phyloP scores from a whole-genome alignment of 1,140 invertebrate genomes.

The Acromyrmex heyeri region DNA sequence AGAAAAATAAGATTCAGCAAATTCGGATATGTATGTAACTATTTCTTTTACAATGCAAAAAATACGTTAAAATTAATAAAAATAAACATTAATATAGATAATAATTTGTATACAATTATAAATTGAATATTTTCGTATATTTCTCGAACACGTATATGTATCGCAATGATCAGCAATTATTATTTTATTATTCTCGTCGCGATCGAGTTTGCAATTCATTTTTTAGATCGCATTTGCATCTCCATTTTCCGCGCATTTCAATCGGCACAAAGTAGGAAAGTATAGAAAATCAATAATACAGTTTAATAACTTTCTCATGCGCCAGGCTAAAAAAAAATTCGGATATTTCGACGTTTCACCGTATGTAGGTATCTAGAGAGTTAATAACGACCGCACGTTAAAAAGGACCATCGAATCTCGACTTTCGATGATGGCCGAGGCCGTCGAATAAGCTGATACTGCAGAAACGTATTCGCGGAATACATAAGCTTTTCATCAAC shows the following conservation, averaged over 20 bases:
- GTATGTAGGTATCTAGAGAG: conserved; percentile 1
- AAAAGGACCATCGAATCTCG: conserved; percentile 62
- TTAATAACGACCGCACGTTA: conserved; percentile 67
- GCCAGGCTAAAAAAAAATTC: neutral
- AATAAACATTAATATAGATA: neutral
- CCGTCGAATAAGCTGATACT: conserved; percentile 66
- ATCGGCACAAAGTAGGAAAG: conserved; percentile 42
- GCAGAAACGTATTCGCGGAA: conserved; percentile 67
- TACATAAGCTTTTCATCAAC: conserved; percentile 57
- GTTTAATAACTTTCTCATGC: conserved; percentile 38
- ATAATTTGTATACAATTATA: conserved; percentile 16
- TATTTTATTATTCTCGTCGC: conserved; percentile 40
- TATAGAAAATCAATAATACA: conserved; percentile 47
- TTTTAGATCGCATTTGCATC: conserved; percentile 24
- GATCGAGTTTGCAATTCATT: neutral
- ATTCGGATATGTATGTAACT: neutral
- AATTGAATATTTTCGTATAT: conserved; percentile 22
- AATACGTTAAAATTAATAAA: neutral
- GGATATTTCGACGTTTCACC: neutral
- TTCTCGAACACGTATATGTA: neutral
- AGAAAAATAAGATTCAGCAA: neutral
- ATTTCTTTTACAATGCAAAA: neutral
- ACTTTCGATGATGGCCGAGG: neutral
- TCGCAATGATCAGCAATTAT: conserved; percentile 13
- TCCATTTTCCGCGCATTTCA: conserved; percentile 32